Percentiles rank a stretch among this genome's conserved stretches.
phyloP scores from a whole-genome alignment of 2,797 vertebrate species.

The Anomalospiza imberbis region DNA sequence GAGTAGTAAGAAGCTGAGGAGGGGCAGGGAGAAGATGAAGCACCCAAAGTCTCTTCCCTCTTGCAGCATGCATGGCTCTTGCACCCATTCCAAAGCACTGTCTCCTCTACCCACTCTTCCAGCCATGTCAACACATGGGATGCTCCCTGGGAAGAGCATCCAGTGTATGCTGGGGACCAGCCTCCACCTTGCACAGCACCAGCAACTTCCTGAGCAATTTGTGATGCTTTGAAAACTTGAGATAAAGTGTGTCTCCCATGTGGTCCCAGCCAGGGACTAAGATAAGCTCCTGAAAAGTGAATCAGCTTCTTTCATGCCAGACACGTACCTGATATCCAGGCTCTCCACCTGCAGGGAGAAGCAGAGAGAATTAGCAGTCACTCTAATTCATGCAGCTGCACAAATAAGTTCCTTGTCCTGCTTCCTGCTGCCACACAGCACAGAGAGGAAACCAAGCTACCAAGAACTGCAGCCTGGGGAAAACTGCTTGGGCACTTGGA shows the following conservation, averaged over 20 bases:
- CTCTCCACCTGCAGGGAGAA: constrained; percentile 77
- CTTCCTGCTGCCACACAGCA: not conserved
- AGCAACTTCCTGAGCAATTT: not conserved
- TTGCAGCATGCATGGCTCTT: not conserved
- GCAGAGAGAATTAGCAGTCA: constrained; percentile 52
- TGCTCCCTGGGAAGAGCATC: not conserved
- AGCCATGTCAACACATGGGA: accelerated
- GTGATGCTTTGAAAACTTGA: not conserved
- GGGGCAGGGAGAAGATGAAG: not conserved
- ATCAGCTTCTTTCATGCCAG: constrained; percentile 7
- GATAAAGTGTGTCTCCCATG: not conserved
- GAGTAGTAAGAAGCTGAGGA: not conserved
- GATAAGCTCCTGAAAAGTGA: constrained; percentile 33
- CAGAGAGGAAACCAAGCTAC: not conserved
- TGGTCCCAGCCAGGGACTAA: not conserved
- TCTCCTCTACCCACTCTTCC: not conserved
- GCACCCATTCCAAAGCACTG: not conserved
- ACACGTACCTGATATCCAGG: constrained; percentile 74
- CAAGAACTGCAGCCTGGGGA: not conserved
- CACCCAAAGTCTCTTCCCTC: not conserved
- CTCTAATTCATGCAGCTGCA: not conserved
- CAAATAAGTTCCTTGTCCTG: not conserved
- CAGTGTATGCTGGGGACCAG: not conserved
- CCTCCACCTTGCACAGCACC: not conserved
- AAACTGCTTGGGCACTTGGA: not conserved